Evolutionary conservation across 2,113 vertebrate species (phyloP), one percentile per base, ranked within the genome.

Genomic region (Bubo scandiacus): DNA sequence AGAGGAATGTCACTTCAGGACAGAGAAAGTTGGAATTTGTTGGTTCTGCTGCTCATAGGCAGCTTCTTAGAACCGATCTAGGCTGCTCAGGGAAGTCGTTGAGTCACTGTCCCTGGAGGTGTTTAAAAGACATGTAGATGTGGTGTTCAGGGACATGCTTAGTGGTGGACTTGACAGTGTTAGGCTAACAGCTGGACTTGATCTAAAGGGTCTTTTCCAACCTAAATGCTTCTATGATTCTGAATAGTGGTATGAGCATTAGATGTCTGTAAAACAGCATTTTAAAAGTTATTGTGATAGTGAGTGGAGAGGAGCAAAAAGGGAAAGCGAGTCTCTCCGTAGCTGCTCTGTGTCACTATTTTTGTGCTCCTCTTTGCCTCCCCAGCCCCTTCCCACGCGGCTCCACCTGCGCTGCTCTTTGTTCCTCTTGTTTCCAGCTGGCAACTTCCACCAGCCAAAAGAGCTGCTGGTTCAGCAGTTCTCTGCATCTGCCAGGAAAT

Each of bases 401-500:
- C 73, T 96, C 95, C 96, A 97, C 96, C 95, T 97, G 96, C 49
- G 3, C 65, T 86, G 93, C 84, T 96, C 87, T 97, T 96, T 96
- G 90, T 96, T 96, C 90, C 86, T 58, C 4, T 36, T 1, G 19
- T 6, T 92, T 75, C 93, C 95, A 97, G 96, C 95, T 97, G 96
- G 94, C 12, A 4, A 89, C 49, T 96, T 95, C 90, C 70, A 93
- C 51, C 70, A 96, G 95, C 95, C 95, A 96, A 96, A 93, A 87
- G 84, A 85, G 95, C 90, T 97, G 96, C 96, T 96, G 78, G 6
- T 91, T 96, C 93, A 97, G 95, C 92, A 63, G 34, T 96, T 81
- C 68, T 91, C 81, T 82, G 84, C 96, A 96, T 97, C 95, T 97
- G 96, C 92, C 96, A 97, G 96, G 95, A 96, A 96, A 96, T 91